These are phyloP conservation scores for Trichechus manatus DNA, from an alignment of 2,113 vertebrate species.

Conservation along the genomic window DNA sequence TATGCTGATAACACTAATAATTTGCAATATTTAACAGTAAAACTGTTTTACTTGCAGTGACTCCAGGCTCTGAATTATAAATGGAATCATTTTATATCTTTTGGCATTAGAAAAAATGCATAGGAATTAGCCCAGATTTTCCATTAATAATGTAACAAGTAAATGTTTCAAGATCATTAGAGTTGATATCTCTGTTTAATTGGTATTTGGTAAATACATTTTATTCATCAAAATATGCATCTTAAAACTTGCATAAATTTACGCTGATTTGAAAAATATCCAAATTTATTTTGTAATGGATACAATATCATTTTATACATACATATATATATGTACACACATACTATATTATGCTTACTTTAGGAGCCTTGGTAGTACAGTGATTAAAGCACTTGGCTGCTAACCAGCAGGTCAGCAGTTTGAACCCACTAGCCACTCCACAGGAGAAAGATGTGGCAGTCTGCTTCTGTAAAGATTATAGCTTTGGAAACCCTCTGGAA, in stretches of 20 bases:
- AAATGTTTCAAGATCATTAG: conserved; percentile 71
- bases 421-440: neutral
- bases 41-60: conserved; percentile 74
- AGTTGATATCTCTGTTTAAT: conserved; percentile 72
- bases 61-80: conserved; percentile 76
- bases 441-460: too few species aligned
- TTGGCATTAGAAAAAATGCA: conserved; percentile 69
- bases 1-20: conserved; percentile 68
- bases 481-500: too few species aligned
- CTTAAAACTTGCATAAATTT: conserved; percentile 20
- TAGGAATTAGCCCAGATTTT: conserved; percentile 68
- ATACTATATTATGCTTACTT: too few species aligned
- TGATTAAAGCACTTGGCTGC: too few species aligned
- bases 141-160: conserved; percentile 76
- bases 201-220: conserved; percentile 57
- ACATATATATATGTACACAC: too few species aligned
- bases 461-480: too few species aligned
- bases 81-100: conserved; percentile 75
- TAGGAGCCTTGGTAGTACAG: too few species aligned
- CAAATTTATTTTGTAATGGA: conserved; percentile 56
- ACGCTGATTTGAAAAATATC: conserved; percentile 31
- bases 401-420: neutral
- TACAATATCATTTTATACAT: neutral
- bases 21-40: conserved; percentile 77
- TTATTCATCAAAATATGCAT: conserved; percentile 40